Base-by-base conservation (phyloP, 2,113 vertebrate genomes). In the Zosterops hypoxanthus region DNA sequence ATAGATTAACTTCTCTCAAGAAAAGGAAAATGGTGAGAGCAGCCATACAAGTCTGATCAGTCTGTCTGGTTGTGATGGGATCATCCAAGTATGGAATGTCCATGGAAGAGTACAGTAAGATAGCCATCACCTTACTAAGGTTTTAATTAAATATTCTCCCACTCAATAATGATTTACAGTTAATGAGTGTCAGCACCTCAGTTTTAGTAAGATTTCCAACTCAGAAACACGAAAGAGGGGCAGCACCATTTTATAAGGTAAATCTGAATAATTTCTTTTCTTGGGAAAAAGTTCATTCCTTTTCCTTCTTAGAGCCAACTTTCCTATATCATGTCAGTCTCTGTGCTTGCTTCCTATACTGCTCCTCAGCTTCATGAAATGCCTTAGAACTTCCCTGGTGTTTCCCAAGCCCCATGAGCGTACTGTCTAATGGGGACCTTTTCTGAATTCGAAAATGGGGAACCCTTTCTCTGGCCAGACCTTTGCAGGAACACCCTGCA, bases 381-480 rank as follows among this genome's bases (percentile, higher is more conserved):
- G 31, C 19, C 18, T 49, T 24, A 49, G 46, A 70, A 46, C 2
- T 18, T 57, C 13, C 8, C 31, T 9, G 39, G 4, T 41, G 21
- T 23, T 46, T 83, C 77, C 49, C 3, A 3, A 70, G n/a, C 2
- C 31, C 25, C 1, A 0, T 16, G 20, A 72, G 12, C 18, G 33
- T 25, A 29, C 44, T 57, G 20, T 9, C 18, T 33, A 29, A 24
- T 7, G 3, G 9, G 23, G 26, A 60, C 21, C 9, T 53, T 16
- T 21, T 57, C 4, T 1, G 2, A 49, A n/a, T 14, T 28, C 0
- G 3, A 9, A 42, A 1, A 2, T 0, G 0, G 53, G 17, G 8
- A 52, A 63, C 41, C 14, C 7, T 36, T 25, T 25, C 14, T n/a
- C 29, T 34, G 47, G 19, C 11, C 23, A 80, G 39, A 55, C 4